These are phyloP conservation scores for Macrochelys suwanniensis DNA, from an alignment of 2,797 vertebrate genomes.

Conservation along the genomic window DNA sequence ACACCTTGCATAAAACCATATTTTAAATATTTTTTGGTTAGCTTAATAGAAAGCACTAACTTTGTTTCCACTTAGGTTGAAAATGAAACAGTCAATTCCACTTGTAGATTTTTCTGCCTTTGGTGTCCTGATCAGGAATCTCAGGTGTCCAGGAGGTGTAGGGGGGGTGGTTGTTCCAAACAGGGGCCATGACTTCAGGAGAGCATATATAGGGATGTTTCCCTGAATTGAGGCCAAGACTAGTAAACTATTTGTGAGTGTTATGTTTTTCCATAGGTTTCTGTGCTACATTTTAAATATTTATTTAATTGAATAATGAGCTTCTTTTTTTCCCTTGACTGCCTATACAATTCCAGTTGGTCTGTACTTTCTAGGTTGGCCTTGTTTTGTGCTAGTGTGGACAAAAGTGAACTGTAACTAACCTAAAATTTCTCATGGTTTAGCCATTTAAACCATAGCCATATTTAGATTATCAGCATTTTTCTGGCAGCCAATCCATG, in stretches of 20 bases:
- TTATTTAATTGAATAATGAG: not conserved
- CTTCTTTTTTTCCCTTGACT: not conserved
- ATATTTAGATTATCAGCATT: not conserved
- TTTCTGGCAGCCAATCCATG: not conserved
- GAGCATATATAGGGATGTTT: constrained; percentile 47
- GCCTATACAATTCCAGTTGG: not conserved
- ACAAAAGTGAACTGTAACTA: not conserved
- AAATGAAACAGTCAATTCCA: not conserved
- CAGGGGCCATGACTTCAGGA: not conserved
- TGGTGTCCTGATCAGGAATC: not conserved
- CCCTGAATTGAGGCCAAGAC: constrained; percentile 43
- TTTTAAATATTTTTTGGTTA: not conserved
- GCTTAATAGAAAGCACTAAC: not conserved
- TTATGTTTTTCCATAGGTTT: not conserved
- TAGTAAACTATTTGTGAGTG: not conserved
- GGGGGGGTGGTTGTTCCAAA: not conserved
- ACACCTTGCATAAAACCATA: not conserved
- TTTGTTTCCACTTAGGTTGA: not conserved
- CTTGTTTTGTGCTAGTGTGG: not conserved
- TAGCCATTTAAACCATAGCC: not conserved
- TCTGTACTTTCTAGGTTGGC: not conserved
- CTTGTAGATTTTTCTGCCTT: not conserved
- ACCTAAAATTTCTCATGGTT: not conserved
- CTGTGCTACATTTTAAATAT: not conserved
- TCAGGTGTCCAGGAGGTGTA: too few species aligned